These are phyloP conservation scores for Corythucha ciliata DNA, from an alignment of 2,888 invertebrate genomes.

Conservation along the genomic window DNA sequence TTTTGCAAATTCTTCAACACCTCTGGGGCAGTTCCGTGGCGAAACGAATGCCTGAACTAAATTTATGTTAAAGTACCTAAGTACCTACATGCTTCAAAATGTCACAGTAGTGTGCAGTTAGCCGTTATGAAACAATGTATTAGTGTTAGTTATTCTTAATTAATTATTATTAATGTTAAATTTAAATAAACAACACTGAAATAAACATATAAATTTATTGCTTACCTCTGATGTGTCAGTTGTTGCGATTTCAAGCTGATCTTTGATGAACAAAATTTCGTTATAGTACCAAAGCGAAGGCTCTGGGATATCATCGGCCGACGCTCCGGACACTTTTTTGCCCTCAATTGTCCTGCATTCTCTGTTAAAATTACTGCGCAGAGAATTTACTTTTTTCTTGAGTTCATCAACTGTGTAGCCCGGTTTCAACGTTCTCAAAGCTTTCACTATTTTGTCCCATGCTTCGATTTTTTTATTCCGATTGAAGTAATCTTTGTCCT, in stretches of 20 bases:
- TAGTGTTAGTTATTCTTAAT: too few relatives aligned
- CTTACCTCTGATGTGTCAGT: conserved; percentile 17
- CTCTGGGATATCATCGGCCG: conserved; percentile 15
- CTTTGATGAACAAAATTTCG: conserved; percentile 15
- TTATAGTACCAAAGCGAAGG: conserved; percentile 16
- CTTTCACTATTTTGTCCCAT: conserved; percentile 4
- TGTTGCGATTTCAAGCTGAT: conserved; percentile 10
- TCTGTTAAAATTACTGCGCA: conserved; percentile 15
- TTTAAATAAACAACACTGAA: too few relatives aligned
- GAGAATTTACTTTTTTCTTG: conserved; percentile 14
- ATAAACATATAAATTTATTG: neutral
- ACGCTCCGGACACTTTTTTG: conserved; percentile 10
- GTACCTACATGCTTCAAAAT: too few relatives aligned
- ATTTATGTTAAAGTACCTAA: too few relatives aligned
- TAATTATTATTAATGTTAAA: too few relatives aligned
- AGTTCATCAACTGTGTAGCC: conserved; percentile 11
- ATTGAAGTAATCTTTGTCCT: conserved; percentile 10
- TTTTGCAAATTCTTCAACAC: too few relatives aligned
- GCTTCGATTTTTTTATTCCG: conserved; percentile 8
- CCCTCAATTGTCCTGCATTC: conserved; percentile 10
- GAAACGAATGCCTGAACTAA: too few relatives aligned
- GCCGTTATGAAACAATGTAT: too few relatives aligned
- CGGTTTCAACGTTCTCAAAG: conserved; percentile 14
- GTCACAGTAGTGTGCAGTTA: too few relatives aligned
- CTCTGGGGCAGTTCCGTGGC: too few relatives aligned